Base-by-base conservation (phyloP, 2,888 invertebrate species). In the Machimus rusticus region DNA sequence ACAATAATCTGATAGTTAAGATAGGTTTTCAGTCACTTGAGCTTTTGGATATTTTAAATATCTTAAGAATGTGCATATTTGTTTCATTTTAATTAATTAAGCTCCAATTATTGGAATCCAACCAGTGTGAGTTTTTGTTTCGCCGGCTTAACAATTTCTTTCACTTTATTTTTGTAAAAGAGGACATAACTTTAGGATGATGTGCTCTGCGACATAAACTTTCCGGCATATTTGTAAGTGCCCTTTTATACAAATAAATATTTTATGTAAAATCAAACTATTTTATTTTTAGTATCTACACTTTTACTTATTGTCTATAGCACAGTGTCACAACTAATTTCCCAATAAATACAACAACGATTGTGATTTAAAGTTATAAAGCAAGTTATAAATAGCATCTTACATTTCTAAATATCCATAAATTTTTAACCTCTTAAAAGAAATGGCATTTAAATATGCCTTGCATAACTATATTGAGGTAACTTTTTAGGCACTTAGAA, bases 241-340 rank as follows among this genome's bases (percentile, higher is more conserved):
- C 74, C 85, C 85, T 85, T 85, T 85, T 85, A 85, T 85, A 85
- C 85, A 85, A 85, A 85, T 85, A 85, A 85, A 85, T 85, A 85
- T 85, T 85, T 85, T 85, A 85, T 74, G 85, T 85, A 85, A 51
- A 85, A 84, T 85, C 43, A 39, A 34, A 66, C 66, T 39, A 66
- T 84, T 81, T 81, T 81, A 31, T 81, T 66, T 66, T 66, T 66
- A 66, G 66, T 66, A n/a, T n/a, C n/a, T n/a, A 66, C 28, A 66
- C 66, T 66, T 66, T 66, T 66, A 66, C 28, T 66, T 66, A 66
- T 66, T 66, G 66, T 66, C 66, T 66, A 66, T 66, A 66, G 66
- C 66, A 66, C 66, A 66, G 23, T 81, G 23, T 81, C 55, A 31
- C 51, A 16, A 51, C 81, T 34, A 46, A 51, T 28, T 51, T 81